Conservation (phyloP, 2,113 vertebrate species). For the Calypte anna region DNA sequence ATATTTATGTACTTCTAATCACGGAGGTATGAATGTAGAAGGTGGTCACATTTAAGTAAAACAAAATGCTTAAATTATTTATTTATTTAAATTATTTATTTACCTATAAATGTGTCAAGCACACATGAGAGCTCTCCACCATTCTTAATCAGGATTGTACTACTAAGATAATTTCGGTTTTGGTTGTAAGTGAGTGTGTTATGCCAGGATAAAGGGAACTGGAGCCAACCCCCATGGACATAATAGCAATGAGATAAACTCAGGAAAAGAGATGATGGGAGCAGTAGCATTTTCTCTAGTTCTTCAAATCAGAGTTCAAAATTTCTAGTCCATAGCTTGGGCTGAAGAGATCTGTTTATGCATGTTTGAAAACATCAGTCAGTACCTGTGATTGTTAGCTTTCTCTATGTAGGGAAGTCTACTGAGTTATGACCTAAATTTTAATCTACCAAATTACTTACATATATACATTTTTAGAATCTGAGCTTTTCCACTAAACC, state of each 20-base stretch:
- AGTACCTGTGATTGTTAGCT: neutral
- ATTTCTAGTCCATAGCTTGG: neutral
- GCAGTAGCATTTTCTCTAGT: neutral
- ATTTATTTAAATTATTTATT: neutral
- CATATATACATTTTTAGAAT: neutral
- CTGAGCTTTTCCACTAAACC: neutral
- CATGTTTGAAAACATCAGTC: neutral
- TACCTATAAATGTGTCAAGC: neutral
- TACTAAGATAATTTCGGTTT: neutral
- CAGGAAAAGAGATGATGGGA: neutral
- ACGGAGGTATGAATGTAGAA: neutral
- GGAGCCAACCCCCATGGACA: neutral
- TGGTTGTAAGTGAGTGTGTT: neutral
- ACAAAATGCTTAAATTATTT: neutral
- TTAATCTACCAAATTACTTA: neutral
- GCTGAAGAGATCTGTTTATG: neutral
- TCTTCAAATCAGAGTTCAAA: neutral
- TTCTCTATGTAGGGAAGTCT: neutral
- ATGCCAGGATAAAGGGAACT: neutral
- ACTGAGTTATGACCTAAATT: neutral
- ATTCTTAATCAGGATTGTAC: neutral
- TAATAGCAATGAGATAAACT: neutral
- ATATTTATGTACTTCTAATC: neutral
- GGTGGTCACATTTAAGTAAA: neutral
- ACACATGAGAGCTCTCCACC: neutral